Evolutionary conservation across 2,888 invertebrate genomes (phyloP).

Genomic region (Bombylius major): DNA sequence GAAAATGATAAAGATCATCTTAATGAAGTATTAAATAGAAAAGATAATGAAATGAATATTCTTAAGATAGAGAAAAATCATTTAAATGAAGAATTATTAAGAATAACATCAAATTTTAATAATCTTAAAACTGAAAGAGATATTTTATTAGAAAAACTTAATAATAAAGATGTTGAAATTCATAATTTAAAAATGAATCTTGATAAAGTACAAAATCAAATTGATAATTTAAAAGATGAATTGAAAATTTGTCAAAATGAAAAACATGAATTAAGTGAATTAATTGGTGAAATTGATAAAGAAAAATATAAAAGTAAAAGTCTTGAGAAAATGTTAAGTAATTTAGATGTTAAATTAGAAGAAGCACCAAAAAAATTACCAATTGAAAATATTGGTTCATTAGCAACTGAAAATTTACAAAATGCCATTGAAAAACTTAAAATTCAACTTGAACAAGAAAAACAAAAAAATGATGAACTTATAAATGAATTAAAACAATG

Average conservation of each 20-base stretch:
- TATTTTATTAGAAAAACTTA: neutral
- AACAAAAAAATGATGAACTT: constrained; percentile 5
- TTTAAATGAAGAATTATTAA: neutral
- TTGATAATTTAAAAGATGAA: neutral
- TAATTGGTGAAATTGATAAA: constrained; percentile 21
- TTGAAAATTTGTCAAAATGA: neutral
- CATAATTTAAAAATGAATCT: neutral
- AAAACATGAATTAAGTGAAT: neutral
- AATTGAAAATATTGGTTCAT: neutral
- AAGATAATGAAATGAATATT: neutral
- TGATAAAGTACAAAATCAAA: neutral
- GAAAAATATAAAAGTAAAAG: constrained; percentile 17
- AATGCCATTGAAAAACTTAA: constrained; percentile 5
- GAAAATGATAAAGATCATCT: neutral
- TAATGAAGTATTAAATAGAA: neutral
- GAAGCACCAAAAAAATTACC: neutral
- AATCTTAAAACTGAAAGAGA: constrained; percentile 1
- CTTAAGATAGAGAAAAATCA: neutral
- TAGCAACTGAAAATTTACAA: neutral
- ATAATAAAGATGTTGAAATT: neutral
- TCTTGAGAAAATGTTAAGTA: constrained; percentile 8
- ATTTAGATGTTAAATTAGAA: constrained; percentile 8
- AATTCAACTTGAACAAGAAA: constrained; percentile 5
- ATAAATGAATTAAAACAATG: neutral
- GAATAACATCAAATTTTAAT: constrained; percentile 1